These are phyloP conservation scores for Hydropsyche tenuis DNA, from an alignment of 1,140 invertebrate species.

Conservation along the genomic window DNA sequence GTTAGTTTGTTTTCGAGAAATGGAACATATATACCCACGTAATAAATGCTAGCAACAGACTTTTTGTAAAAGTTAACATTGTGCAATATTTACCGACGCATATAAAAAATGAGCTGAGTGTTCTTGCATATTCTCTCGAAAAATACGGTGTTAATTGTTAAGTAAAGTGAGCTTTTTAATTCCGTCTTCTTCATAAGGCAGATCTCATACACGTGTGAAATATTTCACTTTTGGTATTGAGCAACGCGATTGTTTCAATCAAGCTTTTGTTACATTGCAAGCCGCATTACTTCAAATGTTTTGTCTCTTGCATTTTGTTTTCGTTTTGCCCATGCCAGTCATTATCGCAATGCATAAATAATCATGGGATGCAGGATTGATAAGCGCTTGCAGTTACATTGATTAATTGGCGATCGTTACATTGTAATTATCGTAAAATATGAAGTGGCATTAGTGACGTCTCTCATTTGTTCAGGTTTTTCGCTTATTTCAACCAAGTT, in stretches of 20 bases:
- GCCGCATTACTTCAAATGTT: not conserved
- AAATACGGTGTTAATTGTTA: conserved; percentile 23
- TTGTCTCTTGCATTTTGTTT: not conserved
- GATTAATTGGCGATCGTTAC: conserved; percentile 36
- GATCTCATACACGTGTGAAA: conserved; percentile 22
- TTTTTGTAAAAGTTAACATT: not conserved
- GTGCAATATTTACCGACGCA: not conserved
- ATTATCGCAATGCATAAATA: not conserved
- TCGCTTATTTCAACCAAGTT: conserved; percentile 20
- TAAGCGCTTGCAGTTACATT: conserved; percentile 28
- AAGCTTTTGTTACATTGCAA: not conserved
- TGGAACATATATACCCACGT: not conserved
- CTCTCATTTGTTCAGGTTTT: conserved; percentile 10
- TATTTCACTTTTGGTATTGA: conserved; percentile 17
- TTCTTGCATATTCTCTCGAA: conserved; percentile 7
- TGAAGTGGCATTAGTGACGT: conserved; percentile 15
- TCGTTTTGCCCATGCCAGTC: not conserved
- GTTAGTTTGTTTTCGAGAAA: not conserved
- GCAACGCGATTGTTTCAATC: conserved; percentile 21
- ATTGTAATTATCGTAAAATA: conserved; percentile 39
- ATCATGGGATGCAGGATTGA: conserved; percentile 27
- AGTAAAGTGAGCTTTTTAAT: conserved; percentile 9
- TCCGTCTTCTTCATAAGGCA: not conserved
- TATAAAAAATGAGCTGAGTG: not conserved
- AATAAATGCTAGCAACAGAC: not conserved